phyloP scores from a whole-genome alignment of 2,113 vertebrate genomes.

The Cyphomyrus discorhynchus region DNA sequence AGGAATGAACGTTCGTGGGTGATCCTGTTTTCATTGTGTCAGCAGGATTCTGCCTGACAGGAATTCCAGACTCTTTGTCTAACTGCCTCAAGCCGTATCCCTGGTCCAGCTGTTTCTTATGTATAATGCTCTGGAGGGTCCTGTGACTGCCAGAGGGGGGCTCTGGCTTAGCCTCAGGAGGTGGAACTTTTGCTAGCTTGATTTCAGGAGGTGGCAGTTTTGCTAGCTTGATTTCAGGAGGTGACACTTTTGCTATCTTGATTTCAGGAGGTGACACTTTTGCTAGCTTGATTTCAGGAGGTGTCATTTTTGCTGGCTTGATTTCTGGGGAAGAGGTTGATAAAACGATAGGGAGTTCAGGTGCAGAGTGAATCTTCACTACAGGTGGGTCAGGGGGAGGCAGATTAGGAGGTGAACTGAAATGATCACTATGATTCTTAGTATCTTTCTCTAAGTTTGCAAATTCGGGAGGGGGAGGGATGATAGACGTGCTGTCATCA shows the following conservation, averaged over 20 bases:
- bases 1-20: not conserved
- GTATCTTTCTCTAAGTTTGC: slow-evolving; percentile 48
- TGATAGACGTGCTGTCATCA: slow-evolving; percentile 41
- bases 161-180: slow-evolving; percentile 13
- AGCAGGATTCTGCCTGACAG: not conserved
- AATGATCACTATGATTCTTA: not conserved
- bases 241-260: slow-evolving; percentile 19
- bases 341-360: not conserved
- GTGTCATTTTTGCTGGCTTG: slow-evolving; percentile 20
- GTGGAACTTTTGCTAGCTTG: too few relatives aligned
- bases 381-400: slow-evolving; percentile 41
- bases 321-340: slow-evolving; percentile 15
- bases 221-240: too few relatives aligned
- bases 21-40: slow-evolving; percentile 24
- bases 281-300: too few relatives aligned
- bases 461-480: slow-evolving; percentile 88
- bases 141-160: slow-evolving; percentile 45
- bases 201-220: too few relatives aligned
- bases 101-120: slow-evolving; percentile 60
- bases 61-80: slow-evolving; percentile 41
- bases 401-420: slow-evolving; percentile 35
- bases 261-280: slow-evolving; percentile 8
- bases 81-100: slow-evolving; percentile 7
- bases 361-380: slow-evolving; percentile 28
- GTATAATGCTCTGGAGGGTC: slow-evolving; percentile 61